Evolutionary conservation across 2,888 invertebrate genomes (phyloP).

Genomic region (Idaea aversata): DNA sequence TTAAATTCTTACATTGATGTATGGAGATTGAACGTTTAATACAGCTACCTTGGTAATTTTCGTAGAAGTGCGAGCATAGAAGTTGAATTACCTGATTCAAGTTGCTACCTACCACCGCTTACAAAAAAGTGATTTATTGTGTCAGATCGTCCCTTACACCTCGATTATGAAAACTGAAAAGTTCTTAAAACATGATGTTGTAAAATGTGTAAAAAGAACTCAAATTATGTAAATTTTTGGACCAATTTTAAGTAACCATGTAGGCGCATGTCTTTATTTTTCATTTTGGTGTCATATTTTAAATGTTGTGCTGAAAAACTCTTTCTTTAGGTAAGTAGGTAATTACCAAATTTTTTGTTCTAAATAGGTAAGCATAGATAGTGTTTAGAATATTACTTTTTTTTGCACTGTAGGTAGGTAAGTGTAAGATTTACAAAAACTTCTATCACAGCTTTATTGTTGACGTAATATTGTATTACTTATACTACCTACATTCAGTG

Average conservation of each 20-base stretch:
- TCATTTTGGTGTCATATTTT: constrained; percentile 19
- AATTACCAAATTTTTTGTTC: no score
- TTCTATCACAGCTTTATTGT: no score
- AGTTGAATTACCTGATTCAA: neutral
- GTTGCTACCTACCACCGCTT: neutral
- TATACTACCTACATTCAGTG: no score
- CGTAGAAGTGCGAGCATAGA: neutral
- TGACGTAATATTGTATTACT: no score
- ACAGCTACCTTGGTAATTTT: neutral
- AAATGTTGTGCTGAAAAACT: neutral
- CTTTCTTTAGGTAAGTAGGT: no score
- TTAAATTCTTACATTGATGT: neutral
- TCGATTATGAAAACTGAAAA: neutral
- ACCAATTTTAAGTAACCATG: constrained; percentile 76
- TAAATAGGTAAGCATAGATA: no score
- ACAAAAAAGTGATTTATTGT: neutral
- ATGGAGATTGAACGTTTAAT: neutral
- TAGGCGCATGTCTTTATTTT: constrained; percentile 44
- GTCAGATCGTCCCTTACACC: neutral
- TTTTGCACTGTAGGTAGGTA: no score
- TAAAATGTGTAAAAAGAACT: neutral
- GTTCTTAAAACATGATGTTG: neutral
- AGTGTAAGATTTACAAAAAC: no score
- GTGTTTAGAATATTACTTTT: no score
- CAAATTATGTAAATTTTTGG: constrained; percentile 59